A percentile compares a stretch with the other conserved stretches of the same genome.
phyloP scores from a whole-genome alignment of 2,888 invertebrate genomes.

The Lepidochitona cinerea region DNA sequence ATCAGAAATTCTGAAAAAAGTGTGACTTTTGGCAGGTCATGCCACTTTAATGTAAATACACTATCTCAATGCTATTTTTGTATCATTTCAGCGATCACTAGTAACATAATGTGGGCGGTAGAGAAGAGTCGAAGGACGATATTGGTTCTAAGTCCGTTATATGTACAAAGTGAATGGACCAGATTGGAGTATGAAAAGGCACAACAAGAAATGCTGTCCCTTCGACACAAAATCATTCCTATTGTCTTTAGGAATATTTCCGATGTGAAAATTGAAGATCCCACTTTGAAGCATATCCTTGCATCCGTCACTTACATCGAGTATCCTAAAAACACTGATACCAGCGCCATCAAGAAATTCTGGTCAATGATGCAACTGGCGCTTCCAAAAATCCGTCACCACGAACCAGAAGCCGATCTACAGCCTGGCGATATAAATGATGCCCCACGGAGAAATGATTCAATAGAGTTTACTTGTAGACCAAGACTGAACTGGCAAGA shows the following conservation, averaged over 20 bases:
- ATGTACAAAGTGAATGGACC: slow-evolving; percentile 55
- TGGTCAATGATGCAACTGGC: not conserved
- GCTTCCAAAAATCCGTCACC: not conserved
- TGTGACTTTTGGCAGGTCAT: too few species aligned
- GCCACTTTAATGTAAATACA: too few species aligned
- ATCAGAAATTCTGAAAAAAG: too few species aligned
- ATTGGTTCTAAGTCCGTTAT: slow-evolving; percentile 44
- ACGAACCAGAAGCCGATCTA: not conserved
- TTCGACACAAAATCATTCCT: slow-evolving; percentile 54
- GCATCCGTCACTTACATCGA: not conserved
- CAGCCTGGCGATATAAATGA: too few species aligned
- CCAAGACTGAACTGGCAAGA: too few species aligned
- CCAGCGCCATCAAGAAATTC: not conserved
- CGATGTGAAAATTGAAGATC: not conserved
- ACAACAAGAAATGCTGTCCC: slow-evolving; percentile 58
- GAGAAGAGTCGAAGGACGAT: slow-evolving; percentile 53
- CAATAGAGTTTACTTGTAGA: too few species aligned
- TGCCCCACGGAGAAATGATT: too few species aligned
- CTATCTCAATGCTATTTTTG: too few species aligned
- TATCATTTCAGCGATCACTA: slow-evolving; percentile 50
- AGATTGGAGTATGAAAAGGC: slow-evolving; percentile 57
- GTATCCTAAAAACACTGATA: not conserved
- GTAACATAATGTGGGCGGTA: slow-evolving; percentile 53
- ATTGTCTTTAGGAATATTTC: not conserved
- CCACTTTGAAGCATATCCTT: not conserved